Conservation (phyloP, 2,797 vertebrate genomes). For the Paguma larvata region DNA sequence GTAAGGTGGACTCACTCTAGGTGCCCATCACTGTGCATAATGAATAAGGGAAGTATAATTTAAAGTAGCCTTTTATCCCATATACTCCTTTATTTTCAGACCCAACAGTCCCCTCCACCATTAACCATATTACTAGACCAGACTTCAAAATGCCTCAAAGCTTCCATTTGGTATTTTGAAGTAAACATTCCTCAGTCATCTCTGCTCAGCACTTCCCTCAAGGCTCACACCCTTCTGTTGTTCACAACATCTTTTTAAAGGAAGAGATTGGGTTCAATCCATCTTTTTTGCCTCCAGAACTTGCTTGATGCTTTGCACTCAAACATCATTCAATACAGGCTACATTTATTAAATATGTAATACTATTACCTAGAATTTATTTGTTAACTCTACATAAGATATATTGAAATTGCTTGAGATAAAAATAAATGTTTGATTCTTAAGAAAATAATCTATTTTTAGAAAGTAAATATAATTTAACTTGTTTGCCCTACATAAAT, state of each 20-base stretch:
- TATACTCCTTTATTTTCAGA: not conserved
- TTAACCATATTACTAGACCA: not conserved
- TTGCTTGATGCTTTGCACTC: conserved; percentile 39
- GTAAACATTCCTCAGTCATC: not conserved
- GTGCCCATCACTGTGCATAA: not conserved
- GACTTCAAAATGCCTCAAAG: not conserved
- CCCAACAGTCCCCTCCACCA: not conserved
- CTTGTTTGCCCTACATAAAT: conserved; percentile 78
- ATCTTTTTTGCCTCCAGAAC: conserved; percentile 56
- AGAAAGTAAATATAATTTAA: conserved; percentile 84
- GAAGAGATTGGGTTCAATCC: not conserved
- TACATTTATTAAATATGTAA: conserved; percentile 80
- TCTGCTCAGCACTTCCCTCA: not conserved
- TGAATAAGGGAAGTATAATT: not conserved
- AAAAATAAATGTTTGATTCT: conserved; percentile 82
- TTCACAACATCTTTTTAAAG: not conserved
- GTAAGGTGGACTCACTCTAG: not conserved
- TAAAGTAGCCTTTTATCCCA: not conserved
- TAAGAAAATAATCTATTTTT: conserved; percentile 85
- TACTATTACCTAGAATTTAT: conserved; percentile 76
- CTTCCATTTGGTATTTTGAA: not conserved
- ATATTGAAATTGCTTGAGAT: conserved; percentile 76
- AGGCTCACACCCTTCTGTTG: not conserved
- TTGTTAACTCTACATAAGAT: conserved; percentile 78
- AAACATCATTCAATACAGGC: conserved; percentile 68